Base-by-base conservation (phyloP, 2,888 invertebrate species). In the Drosophila borborema region DNA sequence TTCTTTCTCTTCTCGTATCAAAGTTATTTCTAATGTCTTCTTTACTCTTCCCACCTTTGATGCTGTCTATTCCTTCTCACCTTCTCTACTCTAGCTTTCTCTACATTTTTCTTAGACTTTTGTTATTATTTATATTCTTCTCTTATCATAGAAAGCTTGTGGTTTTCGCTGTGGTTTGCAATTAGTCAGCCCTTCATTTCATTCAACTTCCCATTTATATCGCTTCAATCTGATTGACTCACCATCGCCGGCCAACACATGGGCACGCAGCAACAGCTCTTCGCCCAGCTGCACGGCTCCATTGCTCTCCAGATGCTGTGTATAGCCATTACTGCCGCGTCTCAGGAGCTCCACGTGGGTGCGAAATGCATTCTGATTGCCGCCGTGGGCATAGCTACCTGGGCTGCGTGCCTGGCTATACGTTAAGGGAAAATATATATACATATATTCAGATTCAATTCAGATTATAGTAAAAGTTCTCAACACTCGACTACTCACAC, bases 231-330 rank as follows among this genome's bases (percentile, higher is more conserved):
- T 18, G 28, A 18, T 53, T 18, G 7, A 78, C 90, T 86, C 89
- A 95, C 95, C 95, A 91, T 95, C 95, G 51, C 94, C 94, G 18
- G 94, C 92, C 62, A 94, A 91, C 14, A 95, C 94, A 73, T 94
- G 92, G 9, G 94, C 94, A 38, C 94, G 92, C 36, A 95, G 81
- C 49, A 95, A 79, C 40, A 95, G 89, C 69, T 95, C 94, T 83
- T 95, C 95, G 5, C 95, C 95, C 49, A 95, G 90, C 66, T 94
- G 93, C 0, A 95, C 95, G 6, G 94, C 92, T 6, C 94, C 94
- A 58, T 94, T 94, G 1, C 93, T 89, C 68, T 94, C 93, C 61
- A 95, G 91, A 23, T 92, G 92, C n/a, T 93, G 91, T 20, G 94
- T 94, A 75, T 94, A 95, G 31, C 94, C 94, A 62, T 93, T 93